Base-by-base conservation (phyloP, 1,140 invertebrate genomes). In the Trichoplusia ni region DNA sequence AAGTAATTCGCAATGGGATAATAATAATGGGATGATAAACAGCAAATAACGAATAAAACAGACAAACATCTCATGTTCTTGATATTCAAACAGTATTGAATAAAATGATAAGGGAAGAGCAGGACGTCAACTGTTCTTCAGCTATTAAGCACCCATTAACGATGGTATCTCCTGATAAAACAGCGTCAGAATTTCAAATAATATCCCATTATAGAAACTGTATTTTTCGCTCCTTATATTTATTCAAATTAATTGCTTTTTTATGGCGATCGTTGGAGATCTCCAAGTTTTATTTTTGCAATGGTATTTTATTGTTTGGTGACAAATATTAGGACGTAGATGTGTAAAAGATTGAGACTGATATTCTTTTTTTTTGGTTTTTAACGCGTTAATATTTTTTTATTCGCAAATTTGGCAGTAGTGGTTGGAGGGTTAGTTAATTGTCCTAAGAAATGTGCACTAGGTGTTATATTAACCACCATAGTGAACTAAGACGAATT, bases 211-310 rank as follows among this genome's bases (percentile, higher is more conserved):
- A 72, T 54, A 40, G 38, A 64, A 70, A 46, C 63, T 61, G 61
- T 67, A 61, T 75, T 71, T 76, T 75, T 79, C 62, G 47, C 64
- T 65, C 59, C 54, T 61, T 38, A 67, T 77, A 67, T 79, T 81
- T 82, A 82, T 82, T 79, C 72, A 81, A 81, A 81, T 78, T 82
- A 82, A 84, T 84, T 79, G 71, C 73, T 77, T 81, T 81, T 84
- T 82, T 82, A 82, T 81, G 65, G 72, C 18, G 51, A 46, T 61
- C 44, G 29, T 47, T 71, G 67, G 21, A 29, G 23, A 23, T 44
- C 40, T n/a, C 9, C 18, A 19, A 11, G 23, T 25, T 54, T 27
- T 25, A 21, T 23, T 2, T 19, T 23, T 8, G 7, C 25, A 11
- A n/a, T 2, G 4, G 8, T 16, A 9, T 29, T 47, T 47, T 8